These are phyloP conservation scores for Siniperca obscura DNA, from an alignment of 2,797 vertebrate species.

Conservation along the genomic window DNA sequence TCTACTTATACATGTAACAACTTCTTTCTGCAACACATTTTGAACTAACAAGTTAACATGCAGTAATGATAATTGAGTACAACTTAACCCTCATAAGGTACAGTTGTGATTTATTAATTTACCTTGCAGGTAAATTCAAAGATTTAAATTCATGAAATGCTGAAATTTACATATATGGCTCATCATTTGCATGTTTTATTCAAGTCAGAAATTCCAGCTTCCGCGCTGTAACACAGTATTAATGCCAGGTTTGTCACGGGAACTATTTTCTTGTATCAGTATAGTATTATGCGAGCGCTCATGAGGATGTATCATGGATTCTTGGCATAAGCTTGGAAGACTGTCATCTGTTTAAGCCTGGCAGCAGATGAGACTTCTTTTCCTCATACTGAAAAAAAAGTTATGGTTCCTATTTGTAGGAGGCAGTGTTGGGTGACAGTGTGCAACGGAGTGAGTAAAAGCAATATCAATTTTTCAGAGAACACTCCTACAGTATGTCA, in stretches of 20 bases:
- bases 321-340: conserved; percentile 41
- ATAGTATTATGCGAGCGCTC: conserved; percentile 31
- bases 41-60: not conserved
- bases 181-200: conserved; percentile 22
- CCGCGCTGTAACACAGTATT: conserved; percentile 8
- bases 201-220: not conserved
- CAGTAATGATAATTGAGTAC: not conserved
- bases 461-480: conserved; percentile 75
- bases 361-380: conserved; percentile 63
- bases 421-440: conserved; percentile 69
- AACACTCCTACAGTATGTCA: conserved; percentile 60
- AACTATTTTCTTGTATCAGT: conserved; percentile 33
- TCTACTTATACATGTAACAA: not conserved
- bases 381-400: conserved; percentile 43
- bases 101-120: not conserved
- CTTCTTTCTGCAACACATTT: not conserved
- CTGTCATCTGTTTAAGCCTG: conserved; percentile 62
- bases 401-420: conserved; percentile 68
- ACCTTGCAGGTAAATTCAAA: not conserved
- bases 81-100: not conserved
- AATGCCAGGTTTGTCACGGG: conserved; percentile 32
- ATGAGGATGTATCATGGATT: conserved; percentile 55
- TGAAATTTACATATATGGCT: not conserved
- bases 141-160: not conserved
- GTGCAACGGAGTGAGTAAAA: conserved; percentile 75